Evolutionary conservation across 2,888 invertebrate genomes (phyloP).

Genomic region (Nesidiocoris tenuis): DNA sequence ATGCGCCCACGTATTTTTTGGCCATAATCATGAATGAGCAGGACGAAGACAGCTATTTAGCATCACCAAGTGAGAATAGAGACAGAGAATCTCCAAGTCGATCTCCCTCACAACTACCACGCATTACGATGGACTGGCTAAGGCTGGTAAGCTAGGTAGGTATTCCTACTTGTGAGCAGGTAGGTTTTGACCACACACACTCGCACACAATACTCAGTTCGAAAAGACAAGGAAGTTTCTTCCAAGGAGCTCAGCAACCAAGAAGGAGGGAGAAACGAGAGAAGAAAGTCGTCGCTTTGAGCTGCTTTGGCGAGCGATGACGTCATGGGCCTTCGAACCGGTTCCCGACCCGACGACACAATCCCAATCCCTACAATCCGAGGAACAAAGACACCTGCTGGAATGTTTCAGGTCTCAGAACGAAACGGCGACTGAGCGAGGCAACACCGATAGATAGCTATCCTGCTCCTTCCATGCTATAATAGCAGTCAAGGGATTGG

Average conservation of each 20-base stretch:
- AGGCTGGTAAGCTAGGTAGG: background rate
- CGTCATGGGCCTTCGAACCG: constrained; percentile 32
- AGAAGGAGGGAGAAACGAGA: background rate
- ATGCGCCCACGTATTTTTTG: too few species aligned
- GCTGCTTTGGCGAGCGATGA: constrained; percentile 21
- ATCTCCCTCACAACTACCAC: background rate
- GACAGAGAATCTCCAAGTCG: too few species aligned
- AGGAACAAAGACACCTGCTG: constrained; percentile 43
- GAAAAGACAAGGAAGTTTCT: background rate
- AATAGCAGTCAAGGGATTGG: background rate
- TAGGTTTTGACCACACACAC: background rate
- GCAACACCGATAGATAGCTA: too few species aligned
- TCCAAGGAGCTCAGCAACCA: background rate
- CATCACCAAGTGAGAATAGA: too few species aligned
- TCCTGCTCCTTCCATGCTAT: too few species aligned
- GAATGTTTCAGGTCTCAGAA: constrained; percentile 22
- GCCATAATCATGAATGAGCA: too few species aligned
- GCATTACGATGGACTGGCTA: too few species aligned
- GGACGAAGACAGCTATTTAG: too few species aligned
- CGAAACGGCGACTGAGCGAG: background rate
- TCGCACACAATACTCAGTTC: background rate
- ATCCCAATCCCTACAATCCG: constrained; percentile 2
- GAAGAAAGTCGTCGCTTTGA: constrained; percentile 21
- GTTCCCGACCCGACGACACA: constrained; percentile 14
- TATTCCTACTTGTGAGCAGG: background rate